These are phyloP conservation scores for Anaspis maculata DNA, from an alignment of 2,888 invertebrate genomes.

Conservation along the genomic window DNA sequence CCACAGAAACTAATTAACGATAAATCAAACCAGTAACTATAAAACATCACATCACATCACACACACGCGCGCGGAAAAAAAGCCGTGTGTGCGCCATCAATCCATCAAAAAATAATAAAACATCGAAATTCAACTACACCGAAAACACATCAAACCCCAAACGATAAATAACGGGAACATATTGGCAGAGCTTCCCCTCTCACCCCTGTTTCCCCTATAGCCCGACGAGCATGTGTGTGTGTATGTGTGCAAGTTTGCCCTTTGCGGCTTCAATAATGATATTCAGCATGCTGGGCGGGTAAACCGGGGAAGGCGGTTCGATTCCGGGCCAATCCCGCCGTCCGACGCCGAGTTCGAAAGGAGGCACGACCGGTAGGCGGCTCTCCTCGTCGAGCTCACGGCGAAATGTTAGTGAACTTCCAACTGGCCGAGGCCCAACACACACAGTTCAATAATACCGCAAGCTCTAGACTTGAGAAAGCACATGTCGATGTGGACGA, in stretches of 20 bases:
- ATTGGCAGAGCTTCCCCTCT: constrained; percentile 37
- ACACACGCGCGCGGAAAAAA: too few relatives aligned
- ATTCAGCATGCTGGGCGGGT: constrained; percentile 30
- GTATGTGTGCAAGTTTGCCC: too few relatives aligned
- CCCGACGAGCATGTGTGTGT: too few relatives aligned
- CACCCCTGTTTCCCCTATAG: constrained; percentile 33
- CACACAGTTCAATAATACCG: constrained; percentile 18
- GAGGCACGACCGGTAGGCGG: background rate
- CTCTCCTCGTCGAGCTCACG: constrained; percentile 18
- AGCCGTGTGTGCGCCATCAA: constrained; percentile 23
- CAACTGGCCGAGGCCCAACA: constrained; percentile 25
- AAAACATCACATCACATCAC: too few relatives aligned
- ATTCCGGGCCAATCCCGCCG: constrained; percentile 25
- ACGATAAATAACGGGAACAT: constrained; percentile 40
- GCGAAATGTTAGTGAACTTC: constrained; percentile 34
- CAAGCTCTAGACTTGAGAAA: too few relatives aligned
- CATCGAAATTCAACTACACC: constrained; percentile 35
- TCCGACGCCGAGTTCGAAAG: background rate
- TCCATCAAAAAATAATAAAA: constrained; percentile 39
- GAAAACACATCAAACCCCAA: constrained; percentile 32
- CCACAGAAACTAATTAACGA: too few relatives aligned
- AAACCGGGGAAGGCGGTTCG: constrained; percentile 23
- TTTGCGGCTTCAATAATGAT: too few relatives aligned
- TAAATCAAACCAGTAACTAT: too few relatives aligned
- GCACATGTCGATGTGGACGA: too few relatives aligned